Percentiles rank a stretch among this genome's conserved stretches.
Conservation (phyloP, 2,797 vertebrate genomes). For the Chelmon rostratus region DNA sequence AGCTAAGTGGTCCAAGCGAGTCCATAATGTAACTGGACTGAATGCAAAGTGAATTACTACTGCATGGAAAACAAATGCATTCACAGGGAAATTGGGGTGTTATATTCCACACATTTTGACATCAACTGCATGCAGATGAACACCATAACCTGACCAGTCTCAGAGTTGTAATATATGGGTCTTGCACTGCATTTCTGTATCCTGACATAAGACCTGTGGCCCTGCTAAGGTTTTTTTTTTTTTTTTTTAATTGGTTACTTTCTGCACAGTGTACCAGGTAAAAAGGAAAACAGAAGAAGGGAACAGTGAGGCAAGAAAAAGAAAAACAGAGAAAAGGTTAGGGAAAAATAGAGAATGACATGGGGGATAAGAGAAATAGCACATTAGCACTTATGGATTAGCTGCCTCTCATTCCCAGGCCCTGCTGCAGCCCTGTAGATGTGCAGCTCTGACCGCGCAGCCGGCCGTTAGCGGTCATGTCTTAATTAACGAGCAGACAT, state of each 20-base stretch:
- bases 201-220: background rate
- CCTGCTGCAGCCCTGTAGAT: slow-evolving; percentile 70
- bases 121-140: background rate
- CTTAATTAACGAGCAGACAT: slow-evolving; percentile 84
- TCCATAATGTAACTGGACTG: background rate
- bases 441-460: slow-evolving; percentile 75
- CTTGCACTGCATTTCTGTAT: background rate
- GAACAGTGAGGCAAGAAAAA: slow-evolving; percentile 4
- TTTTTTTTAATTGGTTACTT: slow-evolving; percentile 4
- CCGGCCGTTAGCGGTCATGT: slow-evolving; percentile 75
- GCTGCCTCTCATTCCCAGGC: slow-evolving; percentile 81
- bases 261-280: background rate
- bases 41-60: background rate
- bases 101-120: too few species aligned
- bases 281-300: background rate
- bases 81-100: too few species aligned
- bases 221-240: too few species aligned
- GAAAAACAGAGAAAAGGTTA: slow-evolving; percentile 19
- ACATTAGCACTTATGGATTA: slow-evolving; percentile 86
- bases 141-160: background rate
- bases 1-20: background rate
- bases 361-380: slow-evolving; percentile 63
- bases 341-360: slow-evolving; percentile 61
- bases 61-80: too few species aligned
- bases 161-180: background rate